A percentile compares a stretch with the other conserved stretches of the same genome.
Conservation (phyloP, 2,113 vertebrate genomes). For the Psephotus haematonotus region DNA sequence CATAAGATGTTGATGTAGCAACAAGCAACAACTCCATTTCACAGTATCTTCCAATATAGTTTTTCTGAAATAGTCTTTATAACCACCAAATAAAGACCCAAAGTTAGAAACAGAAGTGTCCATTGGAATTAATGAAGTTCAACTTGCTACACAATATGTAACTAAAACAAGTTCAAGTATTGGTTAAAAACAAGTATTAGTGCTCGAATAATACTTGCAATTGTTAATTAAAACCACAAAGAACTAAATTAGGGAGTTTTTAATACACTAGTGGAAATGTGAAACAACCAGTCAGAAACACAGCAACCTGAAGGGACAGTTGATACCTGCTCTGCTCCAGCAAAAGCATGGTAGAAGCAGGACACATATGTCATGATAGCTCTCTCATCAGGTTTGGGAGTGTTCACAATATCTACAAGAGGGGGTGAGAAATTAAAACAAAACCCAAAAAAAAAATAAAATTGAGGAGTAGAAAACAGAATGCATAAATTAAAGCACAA, state of each 20-base stretch:
- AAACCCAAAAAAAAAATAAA: background rate
- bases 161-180: background rate
- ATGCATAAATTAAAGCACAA: slow-evolving; percentile 21
- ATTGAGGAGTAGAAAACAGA: slow-evolving; percentile 35
- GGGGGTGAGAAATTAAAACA: slow-evolving; percentile 25
- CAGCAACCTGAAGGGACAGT: slow-evolving; percentile 25
- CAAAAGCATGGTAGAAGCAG: slow-evolving; percentile 99
- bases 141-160: background rate
- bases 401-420: slow-evolving; percentile 94
- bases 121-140: background rate
- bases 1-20: background rate
- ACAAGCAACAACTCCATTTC: background rate
- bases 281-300: slow-evolving; percentile 2
- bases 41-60: background rate
- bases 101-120: background rate
- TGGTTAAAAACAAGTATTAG: slow-evolving; percentile 33
- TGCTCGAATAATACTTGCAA: background rate
- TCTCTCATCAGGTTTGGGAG: slow-evolving; percentile 97
- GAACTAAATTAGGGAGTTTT: background rate
- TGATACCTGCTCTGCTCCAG: slow-evolving; percentile 97
- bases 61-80: background rate
- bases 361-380: slow-evolving; percentile 99
- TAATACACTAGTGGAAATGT: background rate
- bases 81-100: background rate
- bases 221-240: slow-evolving; percentile 14